These are phyloP conservation scores for Manacus vitellinus DNA, from an alignment of 2,113 vertebrate genomes.

Conservation along the genomic window DNA sequence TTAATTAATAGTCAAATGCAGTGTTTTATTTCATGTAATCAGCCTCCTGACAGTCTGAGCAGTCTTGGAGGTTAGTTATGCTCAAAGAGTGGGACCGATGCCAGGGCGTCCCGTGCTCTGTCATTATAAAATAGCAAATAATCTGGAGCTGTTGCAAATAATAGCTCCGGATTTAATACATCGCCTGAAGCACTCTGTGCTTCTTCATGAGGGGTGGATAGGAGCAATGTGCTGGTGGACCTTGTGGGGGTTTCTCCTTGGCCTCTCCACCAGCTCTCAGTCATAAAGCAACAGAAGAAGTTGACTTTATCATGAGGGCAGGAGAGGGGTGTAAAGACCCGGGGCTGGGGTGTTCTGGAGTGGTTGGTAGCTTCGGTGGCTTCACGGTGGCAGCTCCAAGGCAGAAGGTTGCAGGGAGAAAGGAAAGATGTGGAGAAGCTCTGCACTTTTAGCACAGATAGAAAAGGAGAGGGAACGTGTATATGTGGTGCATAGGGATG, in stretches of 20 bases:
- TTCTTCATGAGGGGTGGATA: rapidly evolving
- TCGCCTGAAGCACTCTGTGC: not conserved
- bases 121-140: slow-evolving; percentile 8
- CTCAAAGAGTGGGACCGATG: not conserved
- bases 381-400: not conserved
- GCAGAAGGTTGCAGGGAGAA: not conserved
- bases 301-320: not conserved
- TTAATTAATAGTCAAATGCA: slow-evolving; percentile 67
- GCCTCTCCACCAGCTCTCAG: not conserved
- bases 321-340: not conserved
- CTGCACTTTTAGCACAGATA: rapidly evolving
- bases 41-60: slow-evolving; percentile 51
- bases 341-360: rapidly evolving
- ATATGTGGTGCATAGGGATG: not conserved
- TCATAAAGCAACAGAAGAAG: not conserved
- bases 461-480: not conserved
- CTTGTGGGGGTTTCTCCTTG: not conserved
- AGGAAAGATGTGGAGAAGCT: not conserved
- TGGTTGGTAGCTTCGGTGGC: not conserved
- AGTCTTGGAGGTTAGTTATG: slow-evolving; percentile 40
- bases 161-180: not conserved
- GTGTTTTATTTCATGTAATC: slow-evolving; percentile 65
- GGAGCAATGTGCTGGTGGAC: not conserved
- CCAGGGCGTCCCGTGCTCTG: not conserved
- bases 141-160: not conserved